Percentiles rank a stretch among this genome's conserved stretches.
Evolutionary conservation across 1,140 invertebrate genomes (phyloP).

Genomic region (Drosophila kepulauana): DNA sequence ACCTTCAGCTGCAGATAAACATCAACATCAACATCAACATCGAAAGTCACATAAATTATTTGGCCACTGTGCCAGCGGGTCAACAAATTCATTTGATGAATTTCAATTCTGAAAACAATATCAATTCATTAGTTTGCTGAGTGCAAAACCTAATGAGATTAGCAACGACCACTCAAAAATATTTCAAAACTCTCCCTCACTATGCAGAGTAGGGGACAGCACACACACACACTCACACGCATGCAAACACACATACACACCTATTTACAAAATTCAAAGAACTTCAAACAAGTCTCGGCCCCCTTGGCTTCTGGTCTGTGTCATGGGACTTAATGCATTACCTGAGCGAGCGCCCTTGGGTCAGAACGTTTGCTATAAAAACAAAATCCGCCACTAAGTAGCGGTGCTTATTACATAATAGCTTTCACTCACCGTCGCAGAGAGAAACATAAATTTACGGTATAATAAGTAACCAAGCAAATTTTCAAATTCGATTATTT

Average conservation of each 20-base stretch:
- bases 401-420: constrained; percentile 76
- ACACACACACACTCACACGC: constrained; percentile 3
- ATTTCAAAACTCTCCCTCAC: background rate
- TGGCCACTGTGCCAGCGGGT: constrained; percentile 27
- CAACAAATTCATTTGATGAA: constrained; percentile 58
- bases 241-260: background rate
- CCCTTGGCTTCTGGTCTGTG: background rate
- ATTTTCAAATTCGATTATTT: background rate
- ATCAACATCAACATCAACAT: constrained; percentile 32
- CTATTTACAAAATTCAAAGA: constrained; percentile 54
- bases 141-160: constrained; percentile 69
- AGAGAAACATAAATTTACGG: background rate
- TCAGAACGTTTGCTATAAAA: constrained; percentile 55
- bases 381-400: constrained; percentile 78
- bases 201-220: constrained; percentile 8
- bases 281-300: constrained; percentile 62
- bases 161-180: constrained; percentile 23
- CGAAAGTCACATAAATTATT: constrained; percentile 60
- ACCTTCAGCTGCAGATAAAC: constrained; percentile 51
- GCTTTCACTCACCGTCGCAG: constrained; percentile 52
- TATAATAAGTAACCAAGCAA: background rate
- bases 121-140: constrained; percentile 75
- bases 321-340: constrained; percentile 25
- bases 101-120: constrained; percentile 53
- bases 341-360: background rate